Conservation (phyloP, 92 coral and sea anemone species). For the Umimayanthus chanpuru region DNA sequence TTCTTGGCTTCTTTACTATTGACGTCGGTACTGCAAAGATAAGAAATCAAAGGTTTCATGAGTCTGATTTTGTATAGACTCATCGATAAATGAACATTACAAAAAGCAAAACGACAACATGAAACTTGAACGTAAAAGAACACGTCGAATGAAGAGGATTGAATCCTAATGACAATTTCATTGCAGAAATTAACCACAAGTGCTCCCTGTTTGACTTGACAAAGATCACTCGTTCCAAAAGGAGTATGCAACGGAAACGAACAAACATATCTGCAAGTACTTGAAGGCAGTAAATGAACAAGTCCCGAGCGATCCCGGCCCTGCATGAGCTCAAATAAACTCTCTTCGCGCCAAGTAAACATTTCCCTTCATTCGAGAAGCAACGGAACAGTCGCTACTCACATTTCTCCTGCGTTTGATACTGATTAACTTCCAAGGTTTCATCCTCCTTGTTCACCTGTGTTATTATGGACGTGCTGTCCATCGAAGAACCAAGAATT, state of each 20-base stretch:
- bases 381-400: conserved; percentile 66
- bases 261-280: conserved; percentile 37
- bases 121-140: conserved; percentile 32
- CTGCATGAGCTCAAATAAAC: conserved; percentile 20
- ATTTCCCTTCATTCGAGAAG: conserved; percentile 40
- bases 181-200: conserved; percentile 53
- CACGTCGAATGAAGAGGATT: conserved; percentile 23
- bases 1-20: conserved; percentile 83
- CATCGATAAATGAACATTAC: background rate
- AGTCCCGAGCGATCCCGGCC: conserved; percentile 1
- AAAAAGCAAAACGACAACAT: conserved; percentile 20
- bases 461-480: conserved; percentile 99
- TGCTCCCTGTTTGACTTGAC: conserved; percentile 23
- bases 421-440: conserved; percentile 74
- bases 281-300: conserved; percentile 31
- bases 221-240: conserved; percentile 12
- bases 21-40: conserved; percentile 81
- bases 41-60: conserved; percentile 21
- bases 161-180: conserved; percentile 53
- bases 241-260: conserved; percentile 25
- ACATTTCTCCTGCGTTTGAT: conserved; percentile 78
- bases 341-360: conserved; percentile 43
- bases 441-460: conserved; percentile 98
- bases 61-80: background rate
- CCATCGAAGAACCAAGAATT: conserved; percentile 71